A percentile compares a stretch with the other conserved stretches of the same genome.
Evolutionary conservation across 2,888 invertebrate species (phyloP).

Genomic region (Cryptus viduatorius): DNA sequence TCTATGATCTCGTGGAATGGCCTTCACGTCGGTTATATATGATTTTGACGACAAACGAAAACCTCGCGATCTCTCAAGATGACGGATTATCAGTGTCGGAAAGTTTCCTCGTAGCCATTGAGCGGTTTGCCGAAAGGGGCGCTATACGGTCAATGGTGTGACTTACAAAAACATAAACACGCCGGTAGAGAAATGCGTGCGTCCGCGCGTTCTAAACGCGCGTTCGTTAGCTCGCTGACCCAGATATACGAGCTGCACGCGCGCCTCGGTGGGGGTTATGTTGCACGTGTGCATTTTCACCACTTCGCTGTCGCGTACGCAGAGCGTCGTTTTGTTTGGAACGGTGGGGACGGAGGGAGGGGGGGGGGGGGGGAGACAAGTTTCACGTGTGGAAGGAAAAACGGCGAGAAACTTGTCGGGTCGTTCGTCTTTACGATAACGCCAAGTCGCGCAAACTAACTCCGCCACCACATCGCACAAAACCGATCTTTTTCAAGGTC

Average conservation of each 20-base stretch:
- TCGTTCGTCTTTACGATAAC: background rate
- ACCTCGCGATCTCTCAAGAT: background rate
- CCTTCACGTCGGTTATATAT: too few species aligned
- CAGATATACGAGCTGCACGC: constrained; percentile 54
- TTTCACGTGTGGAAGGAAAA: background rate
- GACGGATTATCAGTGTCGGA: background rate
- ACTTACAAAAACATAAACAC: background rate
- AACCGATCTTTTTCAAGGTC: background rate
- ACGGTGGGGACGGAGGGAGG: too few species aligned
- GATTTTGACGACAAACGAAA: too few species aligned
- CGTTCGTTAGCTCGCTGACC: constrained; percentile 50
- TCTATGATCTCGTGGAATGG: too few species aligned
- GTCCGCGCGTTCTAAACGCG: constrained; percentile 25
- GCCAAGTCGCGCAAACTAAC: background rate
- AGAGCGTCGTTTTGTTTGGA: background rate
- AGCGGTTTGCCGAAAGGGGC: background rate
- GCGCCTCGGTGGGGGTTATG: constrained; percentile 4
- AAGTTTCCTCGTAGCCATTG: background rate
- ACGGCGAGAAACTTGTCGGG: background rate
- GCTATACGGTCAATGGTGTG: too few species aligned
- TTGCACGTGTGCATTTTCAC: constrained; percentile 51
- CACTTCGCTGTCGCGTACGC: background rate
- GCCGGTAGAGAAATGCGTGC: constrained; percentile 37
- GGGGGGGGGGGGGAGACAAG: background rate
- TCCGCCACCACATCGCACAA: background rate